phyloP scores from a whole-genome alignment of 2,113 vertebrate genomes.

The Zapus hudsonius region DNA sequence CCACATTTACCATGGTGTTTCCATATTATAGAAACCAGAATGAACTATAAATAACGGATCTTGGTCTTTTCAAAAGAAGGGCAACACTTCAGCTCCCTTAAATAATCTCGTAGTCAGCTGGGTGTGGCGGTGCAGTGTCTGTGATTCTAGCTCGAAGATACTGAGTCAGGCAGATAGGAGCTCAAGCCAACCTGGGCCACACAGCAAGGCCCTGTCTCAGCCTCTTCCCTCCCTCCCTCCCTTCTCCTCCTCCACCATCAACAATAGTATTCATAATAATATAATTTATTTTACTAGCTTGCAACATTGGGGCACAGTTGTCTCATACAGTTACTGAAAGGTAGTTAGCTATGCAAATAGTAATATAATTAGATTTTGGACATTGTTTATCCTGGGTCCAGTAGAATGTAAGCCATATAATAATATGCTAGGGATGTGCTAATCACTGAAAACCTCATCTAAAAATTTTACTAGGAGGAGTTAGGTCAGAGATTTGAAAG shows the following conservation, averaged over 20 bases:
- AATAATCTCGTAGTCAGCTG: not conserved
- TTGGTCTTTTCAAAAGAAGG: not conserved
- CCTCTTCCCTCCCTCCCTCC: too few relatives aligned
- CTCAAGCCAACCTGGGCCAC: not conserved
- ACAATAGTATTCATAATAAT: too few relatives aligned
- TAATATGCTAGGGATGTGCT: not conserved
- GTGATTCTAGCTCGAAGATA: not conserved
- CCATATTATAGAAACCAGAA: conserved; percentile 35
- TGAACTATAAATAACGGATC: conserved; percentile 34
- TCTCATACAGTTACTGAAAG: conserved; percentile 23
- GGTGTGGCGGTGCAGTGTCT: not conserved
- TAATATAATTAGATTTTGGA: conserved; percentile 43
- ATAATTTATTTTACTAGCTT: not conserved
- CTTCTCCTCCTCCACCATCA: too few relatives aligned
- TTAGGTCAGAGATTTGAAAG: not conserved
- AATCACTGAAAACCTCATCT: not conserved
- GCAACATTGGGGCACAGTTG: conserved; percentile 4
- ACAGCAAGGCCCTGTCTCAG: not conserved
- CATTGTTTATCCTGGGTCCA: conserved; percentile 6
- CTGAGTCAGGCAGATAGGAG: not conserved
- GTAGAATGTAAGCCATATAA: not conserved
- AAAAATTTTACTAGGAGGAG: conserved; percentile 14
- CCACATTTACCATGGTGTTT: conserved; percentile 34
- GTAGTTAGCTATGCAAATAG: conserved; percentile 30
- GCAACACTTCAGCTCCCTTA: conserved; percentile 16